Evolutionary conservation across 1,140 invertebrate species (phyloP), one percentile per base, ranked within the genome.

Genomic region (Monomorium pharaonis): DNA sequence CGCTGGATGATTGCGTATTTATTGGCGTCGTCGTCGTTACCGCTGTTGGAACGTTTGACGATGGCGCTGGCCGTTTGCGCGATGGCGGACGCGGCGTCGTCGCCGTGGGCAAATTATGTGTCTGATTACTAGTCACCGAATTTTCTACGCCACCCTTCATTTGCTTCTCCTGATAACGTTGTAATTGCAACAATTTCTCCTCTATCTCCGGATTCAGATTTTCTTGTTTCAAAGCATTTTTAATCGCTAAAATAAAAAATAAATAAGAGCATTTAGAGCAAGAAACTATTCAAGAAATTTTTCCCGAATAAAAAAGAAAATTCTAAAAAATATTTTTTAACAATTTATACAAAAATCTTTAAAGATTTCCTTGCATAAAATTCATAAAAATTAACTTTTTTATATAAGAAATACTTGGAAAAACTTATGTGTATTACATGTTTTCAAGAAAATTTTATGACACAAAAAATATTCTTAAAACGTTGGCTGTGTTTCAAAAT

Each of bases 131-230:
- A 6, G 91, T 47, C 4, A 92, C 85, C 21, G 91, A 92, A 63
- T 81, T 94, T 44, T 94, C 94, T 3, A 91, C 89, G 86, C 95
- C 94, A 21, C 95, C 94, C 87, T 97, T 97, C 96, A 97, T 98
- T 89, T 97, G 97, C 83, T 97, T 97, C 91, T 98, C 98, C 89
- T 98, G 98, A 91, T 98, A 98, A 44, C 97, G 96, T 93, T 98
- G 98, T 86, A 98, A 95, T 88, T 98, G 98, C 4, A 99, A 95
- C 27, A 99, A 93, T 92, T 99, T 99, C 88, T 99, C 98, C 93
- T 99, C 98, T 65, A 99, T 98, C 94, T 99, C 98, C 1, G 98
- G 98, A 94, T 98, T 98, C 16, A 99, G 95, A 93, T 98, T 98
- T 91, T 98, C 97, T 93, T 98, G 97, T 93, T 98, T 98, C 51